These are phyloP conservation scores for Pseudonaja textilis DNA, from an alignment of 2,113 vertebrate genomes.

Conservation along the genomic window DNA sequence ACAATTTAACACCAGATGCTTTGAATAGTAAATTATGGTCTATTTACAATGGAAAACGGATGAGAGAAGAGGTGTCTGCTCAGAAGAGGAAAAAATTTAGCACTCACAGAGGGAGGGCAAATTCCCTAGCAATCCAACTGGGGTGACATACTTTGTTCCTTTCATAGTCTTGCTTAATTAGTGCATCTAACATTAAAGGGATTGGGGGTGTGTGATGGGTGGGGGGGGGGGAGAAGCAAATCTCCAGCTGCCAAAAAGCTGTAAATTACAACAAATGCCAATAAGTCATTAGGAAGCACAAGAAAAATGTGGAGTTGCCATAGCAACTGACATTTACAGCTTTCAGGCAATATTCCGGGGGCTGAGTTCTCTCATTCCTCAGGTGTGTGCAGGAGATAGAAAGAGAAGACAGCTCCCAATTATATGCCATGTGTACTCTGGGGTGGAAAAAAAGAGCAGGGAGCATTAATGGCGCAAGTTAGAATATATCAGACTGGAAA, in stretches of 20 bases:
- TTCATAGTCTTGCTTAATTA: background rate
- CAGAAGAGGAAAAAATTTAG: rapidly evolving
- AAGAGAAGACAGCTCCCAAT: constrained; percentile 7
- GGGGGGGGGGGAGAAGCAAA: background rate
- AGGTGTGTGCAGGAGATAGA: constrained; percentile 2
- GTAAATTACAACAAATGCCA: constrained; percentile 48
- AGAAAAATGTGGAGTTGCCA: constrained; percentile 62
- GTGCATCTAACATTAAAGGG: constrained; percentile 2
- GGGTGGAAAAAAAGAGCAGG: background rate
- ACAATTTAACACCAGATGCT: background rate
- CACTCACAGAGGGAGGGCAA: background rate
- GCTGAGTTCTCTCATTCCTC: constrained; percentile 43
- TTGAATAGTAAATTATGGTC: background rate
- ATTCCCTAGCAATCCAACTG: background rate
- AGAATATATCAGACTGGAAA: constrained; percentile 3
- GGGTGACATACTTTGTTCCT: background rate
- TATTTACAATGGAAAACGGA: background rate
- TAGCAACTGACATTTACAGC: constrained; percentile 57
- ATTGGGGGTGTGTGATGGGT: background rate
- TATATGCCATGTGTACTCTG: background rate
- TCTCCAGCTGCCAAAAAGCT: constrained; percentile 17
- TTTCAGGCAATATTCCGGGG: constrained; percentile 35
- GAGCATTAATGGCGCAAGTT: background rate
- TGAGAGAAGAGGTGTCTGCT: background rate
- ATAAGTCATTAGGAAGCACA: constrained; percentile 56